Evolutionary conservation across 2,797 vertebrate genomes (phyloP), one percentile per base, ranked within the genome.

Genomic region (Phoebastria nigripes): DNA sequence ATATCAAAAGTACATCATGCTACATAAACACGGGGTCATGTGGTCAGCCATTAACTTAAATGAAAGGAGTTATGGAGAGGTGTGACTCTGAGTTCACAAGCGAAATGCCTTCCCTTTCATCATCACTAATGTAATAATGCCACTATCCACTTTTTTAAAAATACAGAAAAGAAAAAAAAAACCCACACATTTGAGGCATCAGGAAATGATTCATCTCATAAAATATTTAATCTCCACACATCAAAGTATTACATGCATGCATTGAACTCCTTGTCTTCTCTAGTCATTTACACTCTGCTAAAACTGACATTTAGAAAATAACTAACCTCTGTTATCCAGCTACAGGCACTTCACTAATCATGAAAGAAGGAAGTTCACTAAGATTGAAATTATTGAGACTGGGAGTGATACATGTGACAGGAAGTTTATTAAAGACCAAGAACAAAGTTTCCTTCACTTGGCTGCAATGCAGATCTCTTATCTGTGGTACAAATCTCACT

Each of bases 291-390:
- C 65, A 78, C 61, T 46, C 74, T 76, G 49, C 86, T 95, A 85
- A 89, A 87, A 81, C 37, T 85, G 96, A 91, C 82, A 82, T 96
- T 96, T 93, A 91, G 87, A 93, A 96, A 94, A 96, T 88, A 95
- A 93, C 76, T 54, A 94, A 72, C 54, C 76, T 89, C 85, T 94
- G 87, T 93, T 94, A 94, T 37, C 54, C 81, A 86, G 82, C 78
- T 80, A 96, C 76, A 93, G 65, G 58, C 87, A 91, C 92, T 92
- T 94, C 76, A 79, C 95, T 92, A 93, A 92, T 96, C 89, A 94
- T 89, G 90, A 97, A 93, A 95, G 94, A 90, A 95, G 83, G 83
- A 95, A 89, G 82, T 91, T 88, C 54, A 83, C 66, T 56, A 79
- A 85, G 76, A 91, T 41, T 79, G 72, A 92, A 95, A 89, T 88